A percentile compares a stretch with the other conserved stretches of the same genome.
Evolutionary conservation across 2,797 vertebrate species (phyloP).

Genomic region (Parauchenoglanis ngamensis): DNA sequence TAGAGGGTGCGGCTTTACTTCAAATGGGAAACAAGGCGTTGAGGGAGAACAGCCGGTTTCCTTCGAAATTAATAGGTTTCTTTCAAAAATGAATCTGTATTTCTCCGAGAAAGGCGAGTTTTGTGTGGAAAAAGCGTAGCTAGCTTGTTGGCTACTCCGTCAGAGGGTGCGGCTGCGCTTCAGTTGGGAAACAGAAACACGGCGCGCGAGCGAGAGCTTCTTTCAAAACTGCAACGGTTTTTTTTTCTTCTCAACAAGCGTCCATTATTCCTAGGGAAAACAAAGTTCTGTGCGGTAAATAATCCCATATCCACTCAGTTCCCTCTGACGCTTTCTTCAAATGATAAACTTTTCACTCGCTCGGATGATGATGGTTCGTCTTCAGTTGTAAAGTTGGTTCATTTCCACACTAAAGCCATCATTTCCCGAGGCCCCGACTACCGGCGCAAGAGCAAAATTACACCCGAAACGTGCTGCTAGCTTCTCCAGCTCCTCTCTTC

Average conservation of each 20-base stretch:
- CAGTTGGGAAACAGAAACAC: slow-evolving; percentile 59
- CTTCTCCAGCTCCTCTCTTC: background rate
- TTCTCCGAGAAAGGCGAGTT: slow-evolving; percentile 1
- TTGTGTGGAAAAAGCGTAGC: background rate
- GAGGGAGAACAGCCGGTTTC: background rate
- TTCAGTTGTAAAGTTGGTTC: slow-evolving; percentile 40
- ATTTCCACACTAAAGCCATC: slow-evolving; percentile 62
- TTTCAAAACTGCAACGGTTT: slow-evolving; percentile 36
- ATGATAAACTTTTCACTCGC: background rate
- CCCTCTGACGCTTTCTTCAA: background rate
- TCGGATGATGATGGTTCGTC: background rate
- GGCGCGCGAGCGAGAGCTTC: slow-evolving; percentile 42
- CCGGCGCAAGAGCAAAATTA: slow-evolving; percentile 62
- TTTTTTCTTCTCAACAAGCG: background rate
- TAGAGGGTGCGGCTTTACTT: slow-evolving; percentile 88
- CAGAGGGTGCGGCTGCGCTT: slow-evolving; percentile 87
- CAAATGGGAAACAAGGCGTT: slow-evolving; percentile 50
- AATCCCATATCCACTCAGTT: background rate
- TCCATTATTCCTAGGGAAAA: background rate
- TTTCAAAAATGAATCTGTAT: background rate
- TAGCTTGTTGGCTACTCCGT: slow-evolving; percentile 19
- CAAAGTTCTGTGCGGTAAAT: background rate
- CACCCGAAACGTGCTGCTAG: slow-evolving; percentile 49
- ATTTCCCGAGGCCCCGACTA: slow-evolving; percentile 64
- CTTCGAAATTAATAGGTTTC: background rate